Evolutionary conservation across 2,113 vertebrate genomes (phyloP), one percentile per base, ranked within the genome.

Genomic region (Xenopus borealis): DNA sequence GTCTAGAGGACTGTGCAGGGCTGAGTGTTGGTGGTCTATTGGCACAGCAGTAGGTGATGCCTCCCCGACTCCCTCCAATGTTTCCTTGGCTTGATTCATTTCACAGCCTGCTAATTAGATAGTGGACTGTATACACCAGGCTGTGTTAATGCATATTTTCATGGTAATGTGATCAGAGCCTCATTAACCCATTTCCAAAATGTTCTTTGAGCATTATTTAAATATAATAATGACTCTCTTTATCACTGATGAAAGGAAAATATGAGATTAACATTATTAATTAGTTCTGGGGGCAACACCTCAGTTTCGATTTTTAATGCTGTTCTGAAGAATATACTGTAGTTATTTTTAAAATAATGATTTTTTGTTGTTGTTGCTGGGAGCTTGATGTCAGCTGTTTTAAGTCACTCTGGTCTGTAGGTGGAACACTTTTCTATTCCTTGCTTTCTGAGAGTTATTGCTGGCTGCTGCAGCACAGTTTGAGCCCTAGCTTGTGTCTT

Each of bases 161-260:
- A 94, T 92, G 89, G 86, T 89, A 89, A 92, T 92, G 89, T 94
- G 94, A 95, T 93, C 94, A 93, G 92, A 92, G 89, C 89, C 95
- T 97, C 95, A 95, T 97, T 97, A 97, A 84, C 82, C 78, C 81
- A 89, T 94, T 93, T 95, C 92, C 92, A 91, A 95, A 94, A 94
- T 84, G 91, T 90, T 93, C 88, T 87, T 27, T 89, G 86, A 89
- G 92, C 93, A 92, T 95, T 95, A 94, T 96, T 98, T 95, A 93
- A 93, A 94, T 90, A 88, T 90, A 93, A 93, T 91, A 94, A 93
- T 89, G 83, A 94, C 88, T 91, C 86, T 88, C 86, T 91, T 92
- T 93, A 90, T 92, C 90, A 89, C 89, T 80, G 81, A 73, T 87
- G 87, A 85, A 85, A 89, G 81, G 79, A 30, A 82, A 86, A 86